Percentiles rank a stretch among this genome's conserved stretches.
Conservation (phyloP, 2,797 vertebrate genomes). For the Esox masquinongy region DNA sequence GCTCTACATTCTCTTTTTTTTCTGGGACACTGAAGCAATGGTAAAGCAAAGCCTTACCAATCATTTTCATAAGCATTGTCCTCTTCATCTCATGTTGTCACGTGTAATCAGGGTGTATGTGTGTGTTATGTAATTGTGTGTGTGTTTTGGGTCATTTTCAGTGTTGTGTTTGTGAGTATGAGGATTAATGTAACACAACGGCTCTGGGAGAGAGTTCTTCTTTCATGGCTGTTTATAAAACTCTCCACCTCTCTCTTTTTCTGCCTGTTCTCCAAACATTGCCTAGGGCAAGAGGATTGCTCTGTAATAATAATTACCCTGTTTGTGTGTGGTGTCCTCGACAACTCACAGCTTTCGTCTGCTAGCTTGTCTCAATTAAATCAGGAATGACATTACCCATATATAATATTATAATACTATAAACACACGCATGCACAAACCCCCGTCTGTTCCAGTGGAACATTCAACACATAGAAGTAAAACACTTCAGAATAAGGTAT, state of each 20-base stretch:
- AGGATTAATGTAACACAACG: no score
- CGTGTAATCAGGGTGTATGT: no score
- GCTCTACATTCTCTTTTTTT: no score
- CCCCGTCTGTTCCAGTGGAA: neutral
- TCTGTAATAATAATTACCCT: constrained; percentile 38
- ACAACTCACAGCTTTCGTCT: constrained; percentile 44
- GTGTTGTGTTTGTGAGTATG: no score
- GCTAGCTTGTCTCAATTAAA: constrained; percentile 42
- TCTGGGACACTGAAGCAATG: no score
- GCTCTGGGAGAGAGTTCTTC: neutral
- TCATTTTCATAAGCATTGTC: no score
- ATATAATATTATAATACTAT: neutral
- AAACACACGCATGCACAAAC: constrained; percentile 1
- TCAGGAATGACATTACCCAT: constrained; percentile 12
- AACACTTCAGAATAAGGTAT: no score
- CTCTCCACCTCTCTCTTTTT: constrained; percentile 19
- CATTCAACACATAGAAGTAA: neutral
- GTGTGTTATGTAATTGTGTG: no score
- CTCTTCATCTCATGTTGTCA: no score
- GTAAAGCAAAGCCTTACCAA: no score
- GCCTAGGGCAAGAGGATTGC: constrained; percentile 31
- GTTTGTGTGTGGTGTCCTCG: constrained; percentile 40
- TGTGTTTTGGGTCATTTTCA: no score
- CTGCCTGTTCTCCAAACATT: constrained; percentile 19
- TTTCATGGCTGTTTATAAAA: neutral